Percentiles rank a stretch among this genome's conserved stretches.
Evolutionary conservation across 2,113 vertebrate species (phyloP).

Genomic region (Xyliphius kryptos): DNA sequence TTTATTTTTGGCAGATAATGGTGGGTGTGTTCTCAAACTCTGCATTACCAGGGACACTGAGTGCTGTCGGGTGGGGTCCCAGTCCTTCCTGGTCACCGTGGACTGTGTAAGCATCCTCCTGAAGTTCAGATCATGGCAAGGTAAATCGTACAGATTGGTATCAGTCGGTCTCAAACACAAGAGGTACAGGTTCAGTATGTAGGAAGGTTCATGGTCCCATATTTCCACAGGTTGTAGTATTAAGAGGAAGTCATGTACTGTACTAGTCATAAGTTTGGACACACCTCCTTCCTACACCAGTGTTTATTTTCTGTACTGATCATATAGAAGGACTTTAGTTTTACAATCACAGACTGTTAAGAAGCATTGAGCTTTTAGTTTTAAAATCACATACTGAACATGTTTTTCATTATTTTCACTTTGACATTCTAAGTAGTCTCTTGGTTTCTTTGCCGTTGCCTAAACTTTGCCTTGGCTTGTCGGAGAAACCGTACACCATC

Average conservation of each 20-base stretch:
- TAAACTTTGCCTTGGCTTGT: conserved; percentile 1
- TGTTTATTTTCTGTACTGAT: too few species aligned
- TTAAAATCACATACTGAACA: background rate
- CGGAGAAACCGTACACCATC: conserved; percentile 20
- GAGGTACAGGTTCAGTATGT: too few species aligned
- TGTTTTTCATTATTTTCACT: background rate
- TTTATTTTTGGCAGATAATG: conserved; percentile 54
- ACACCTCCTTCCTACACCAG: too few species aligned
- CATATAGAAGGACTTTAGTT: too few species aligned
- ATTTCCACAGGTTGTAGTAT: too few species aligned
- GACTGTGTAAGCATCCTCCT: conserved; percentile 62
- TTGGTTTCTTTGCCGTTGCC: background rate
- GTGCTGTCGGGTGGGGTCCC: conserved; percentile 64
- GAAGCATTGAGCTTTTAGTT: too few species aligned
- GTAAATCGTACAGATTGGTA: conserved; percentile 47
- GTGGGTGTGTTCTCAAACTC: conserved; percentile 62
- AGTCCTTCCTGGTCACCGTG: conserved; percentile 66
- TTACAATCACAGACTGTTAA: background rate
- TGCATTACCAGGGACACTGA: conserved; percentile 61
- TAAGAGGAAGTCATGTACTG: too few species aligned
- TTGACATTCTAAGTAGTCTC: background rate
- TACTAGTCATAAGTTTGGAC: too few species aligned
- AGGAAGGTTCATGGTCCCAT: too few species aligned
- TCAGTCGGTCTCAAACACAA: background rate
- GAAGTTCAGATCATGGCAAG: conserved; percentile 60